These are phyloP conservation scores for Hypomesus transpacificus DNA, from an alignment of 2,113 vertebrate genomes.

Conservation along the genomic window DNA sequence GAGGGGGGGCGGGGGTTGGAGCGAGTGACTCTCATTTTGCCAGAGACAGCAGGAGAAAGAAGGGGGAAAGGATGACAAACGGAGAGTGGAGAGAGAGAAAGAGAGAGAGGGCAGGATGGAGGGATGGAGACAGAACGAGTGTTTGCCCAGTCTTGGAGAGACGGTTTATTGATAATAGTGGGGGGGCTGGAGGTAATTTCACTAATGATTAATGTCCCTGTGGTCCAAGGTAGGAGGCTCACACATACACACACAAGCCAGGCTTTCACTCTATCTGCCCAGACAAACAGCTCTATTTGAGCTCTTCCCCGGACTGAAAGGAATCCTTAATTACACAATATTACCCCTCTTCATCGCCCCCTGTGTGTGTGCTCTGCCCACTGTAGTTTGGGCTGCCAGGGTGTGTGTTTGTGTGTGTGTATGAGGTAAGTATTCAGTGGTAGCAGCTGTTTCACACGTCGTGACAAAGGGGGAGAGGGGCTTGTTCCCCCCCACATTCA, in stretches of 20 bases:
- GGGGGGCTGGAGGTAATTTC: constrained; percentile 89
- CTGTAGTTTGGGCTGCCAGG: constrained; percentile 54
- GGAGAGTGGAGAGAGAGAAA: constrained; percentile 51
- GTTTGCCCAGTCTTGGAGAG: constrained; percentile 98
- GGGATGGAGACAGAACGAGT: constrained; percentile 78
- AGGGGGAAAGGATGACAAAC: constrained; percentile 1
- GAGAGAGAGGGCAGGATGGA: constrained; percentile 40
- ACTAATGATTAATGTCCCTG: constrained; percentile 97
- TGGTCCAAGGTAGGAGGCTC: constrained; percentile 81
- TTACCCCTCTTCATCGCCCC: constrained; percentile 94
- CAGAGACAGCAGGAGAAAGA: constrained; percentile 78
- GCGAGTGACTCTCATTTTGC: constrained; percentile 88
- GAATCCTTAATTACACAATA: constrained; percentile 99
- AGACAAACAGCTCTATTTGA: constrained; percentile 99
- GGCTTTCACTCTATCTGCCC: constrained; percentile 73
- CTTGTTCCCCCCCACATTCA: constrained; percentile 68
- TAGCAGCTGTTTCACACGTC: constrained; percentile 80
- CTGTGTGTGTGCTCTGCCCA: constrained; percentile 74
- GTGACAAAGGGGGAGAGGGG: constrained; percentile 70
- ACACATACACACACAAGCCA: constrained; percentile 49
- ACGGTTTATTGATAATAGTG: constrained; percentile 96
- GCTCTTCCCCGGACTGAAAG: constrained; percentile 98
- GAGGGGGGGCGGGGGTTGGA: constrained; percentile 74
- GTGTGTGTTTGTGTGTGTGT: constrained; percentile 26
- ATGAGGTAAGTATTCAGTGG: constrained; percentile 70